Evolutionary conservation across 2,113 vertebrate genomes (phyloP), one percentile per base, ranked within the genome.

Genomic region (Ptyas mucosa): DNA sequence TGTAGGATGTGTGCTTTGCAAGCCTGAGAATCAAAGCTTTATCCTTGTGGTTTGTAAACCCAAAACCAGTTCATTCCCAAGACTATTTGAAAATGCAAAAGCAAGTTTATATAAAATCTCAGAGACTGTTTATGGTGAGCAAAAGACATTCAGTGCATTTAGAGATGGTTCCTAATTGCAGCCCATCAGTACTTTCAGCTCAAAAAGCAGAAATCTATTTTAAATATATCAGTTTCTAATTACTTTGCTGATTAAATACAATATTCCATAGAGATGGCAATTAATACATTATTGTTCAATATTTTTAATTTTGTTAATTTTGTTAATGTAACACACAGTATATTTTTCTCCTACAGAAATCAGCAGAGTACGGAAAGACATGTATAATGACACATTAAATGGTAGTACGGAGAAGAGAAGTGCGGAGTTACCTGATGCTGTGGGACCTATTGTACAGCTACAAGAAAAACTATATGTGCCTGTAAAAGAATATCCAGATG

Each of bases 381-480:
- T 99, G 99, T 99, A 99, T 98, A 99, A 99, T 93, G 99, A 99
- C 98, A 99, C 99, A 24, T 96, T 99, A 97, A 99, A 99, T 96
- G 99, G 99, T 95, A 99, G 99, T 96, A 98, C 98, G 96, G 99
- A 99, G 97, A 99, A 98, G 94, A 98, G 98, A 97, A 98, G 98
- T 96, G 98, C 99, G 93, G 99, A 99, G 94, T 97, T 99, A 94
- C 99, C 99, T 23, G 99, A 99, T 93, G 99, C 98, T 86, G 98
- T 99, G 97, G 99, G 99, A 94, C 99, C 99, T 90, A 98, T 99
- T 96, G 99, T 99, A 94, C 99, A 99, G 97, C 98, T 99, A 96
- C 99, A 99, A 98, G 99, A 99, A 98, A 99, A 99, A 97, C 99
- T 99, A 96, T 99, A 99, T 95, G 99, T 99, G 98, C 99, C 99